Evolutionary conservation across 2,888 invertebrate species (phyloP).

Genomic region (Tromatobia lineatoria): DNA sequence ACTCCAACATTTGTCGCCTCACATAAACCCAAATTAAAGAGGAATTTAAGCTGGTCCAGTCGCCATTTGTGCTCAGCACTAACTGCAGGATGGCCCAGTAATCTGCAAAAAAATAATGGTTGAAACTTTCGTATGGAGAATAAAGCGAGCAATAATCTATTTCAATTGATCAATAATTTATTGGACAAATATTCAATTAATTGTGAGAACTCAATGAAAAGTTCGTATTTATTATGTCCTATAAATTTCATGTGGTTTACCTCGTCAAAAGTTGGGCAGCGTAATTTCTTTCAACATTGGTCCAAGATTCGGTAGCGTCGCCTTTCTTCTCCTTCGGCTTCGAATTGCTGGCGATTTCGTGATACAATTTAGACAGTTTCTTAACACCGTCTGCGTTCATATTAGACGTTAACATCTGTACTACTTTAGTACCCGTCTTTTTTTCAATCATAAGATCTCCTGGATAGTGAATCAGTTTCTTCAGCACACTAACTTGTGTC

Average conservation of each 20-base stretch:
- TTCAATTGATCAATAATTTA: constrained; percentile 71
- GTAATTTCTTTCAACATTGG: constrained; percentile 90
- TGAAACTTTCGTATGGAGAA: neutral
- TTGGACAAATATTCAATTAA: neutral
- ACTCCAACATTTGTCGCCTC: constrained; percentile 87
- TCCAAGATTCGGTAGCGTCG: constrained; percentile 87
- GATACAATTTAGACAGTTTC: constrained; percentile 88
- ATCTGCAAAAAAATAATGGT: constrained; percentile 76
- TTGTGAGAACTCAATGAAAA: neutral
- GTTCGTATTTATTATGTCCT: neutral
- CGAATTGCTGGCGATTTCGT: constrained; percentile 88
- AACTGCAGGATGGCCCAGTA: constrained; percentile 87
- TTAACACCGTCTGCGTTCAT: constrained; percentile 88
- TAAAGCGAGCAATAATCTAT: constrained; percentile 65
- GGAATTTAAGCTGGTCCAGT: constrained; percentile 88
- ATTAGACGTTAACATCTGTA: constrained; percentile 89
- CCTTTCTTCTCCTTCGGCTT: constrained; percentile 86
- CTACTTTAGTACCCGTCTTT: constrained; percentile 89
- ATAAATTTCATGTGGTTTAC: constrained; percentile 68
- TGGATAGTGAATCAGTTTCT: constrained; percentile 89
- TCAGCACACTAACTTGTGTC: constrained; percentile 88
- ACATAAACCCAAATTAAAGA: constrained; percentile 89
- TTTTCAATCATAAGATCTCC: constrained; percentile 92
- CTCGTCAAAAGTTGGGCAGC: constrained; percentile 87
- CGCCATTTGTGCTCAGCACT: constrained; percentile 89